These are phyloP conservation scores for Alouatta palliata DNA, from an alignment of 2,113 vertebrate genomes.

Conservation along the genomic window DNA sequence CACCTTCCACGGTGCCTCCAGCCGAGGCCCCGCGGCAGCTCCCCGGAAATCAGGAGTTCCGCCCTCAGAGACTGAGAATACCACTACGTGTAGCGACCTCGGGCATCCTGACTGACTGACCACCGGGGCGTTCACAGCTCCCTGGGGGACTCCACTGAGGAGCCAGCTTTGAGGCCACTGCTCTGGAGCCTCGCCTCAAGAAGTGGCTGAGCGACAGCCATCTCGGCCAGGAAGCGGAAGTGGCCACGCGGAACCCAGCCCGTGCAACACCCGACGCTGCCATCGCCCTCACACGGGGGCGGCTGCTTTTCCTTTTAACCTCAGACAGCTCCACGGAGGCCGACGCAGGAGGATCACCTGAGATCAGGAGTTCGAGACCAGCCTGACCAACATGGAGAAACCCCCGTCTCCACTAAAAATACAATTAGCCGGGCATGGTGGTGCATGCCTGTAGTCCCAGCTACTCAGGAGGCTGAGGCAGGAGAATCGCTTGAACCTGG, in stretches of 20 bases:
- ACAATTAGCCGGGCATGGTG: too few species aligned
- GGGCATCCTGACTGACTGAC: fast-evolving
- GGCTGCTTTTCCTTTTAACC: not conserved
- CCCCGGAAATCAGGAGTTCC: not conserved
- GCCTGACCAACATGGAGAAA: too few species aligned
- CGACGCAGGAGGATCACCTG: too few species aligned
- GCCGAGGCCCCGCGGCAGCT: fast-evolving
- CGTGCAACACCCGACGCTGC: not conserved
- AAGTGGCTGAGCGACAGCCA: not conserved
- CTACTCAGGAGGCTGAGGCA: too few species aligned
- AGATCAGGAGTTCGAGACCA: too few species aligned
- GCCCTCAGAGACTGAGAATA: not conserved
- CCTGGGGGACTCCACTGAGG: too few species aligned
- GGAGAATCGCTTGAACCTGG: too few species aligned
- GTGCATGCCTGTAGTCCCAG: too few species aligned
- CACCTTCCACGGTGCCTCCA: not conserved
- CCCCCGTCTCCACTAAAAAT: too few species aligned
- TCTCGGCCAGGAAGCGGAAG: too few species aligned
- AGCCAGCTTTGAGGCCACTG: fast-evolving
- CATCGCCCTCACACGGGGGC: fast-evolving
- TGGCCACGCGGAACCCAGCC: not conserved
- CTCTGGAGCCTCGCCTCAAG: not conserved
- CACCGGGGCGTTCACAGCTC: not conserved
- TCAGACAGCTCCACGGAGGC: too few species aligned
- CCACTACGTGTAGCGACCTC: fast-evolving